phyloP scores from a whole-genome alignment of 2,113 vertebrate genomes.

The Takifugu flavidus region DNA sequence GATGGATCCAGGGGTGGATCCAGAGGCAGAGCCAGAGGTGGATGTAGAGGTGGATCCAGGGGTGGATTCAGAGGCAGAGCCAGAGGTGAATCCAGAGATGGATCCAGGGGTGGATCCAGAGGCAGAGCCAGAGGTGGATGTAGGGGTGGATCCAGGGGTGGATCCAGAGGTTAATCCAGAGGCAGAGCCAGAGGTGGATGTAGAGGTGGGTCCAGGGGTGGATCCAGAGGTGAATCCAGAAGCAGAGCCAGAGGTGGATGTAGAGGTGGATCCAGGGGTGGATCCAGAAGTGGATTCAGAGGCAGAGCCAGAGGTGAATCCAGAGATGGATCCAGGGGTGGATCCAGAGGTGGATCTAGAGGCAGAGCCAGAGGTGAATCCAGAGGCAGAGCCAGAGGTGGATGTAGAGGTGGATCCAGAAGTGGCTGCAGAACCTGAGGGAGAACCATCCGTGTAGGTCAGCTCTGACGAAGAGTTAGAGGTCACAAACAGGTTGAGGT shows the following conservation, averaged over 20 bases:
- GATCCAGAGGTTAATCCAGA: background rate
- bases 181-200: background rate
- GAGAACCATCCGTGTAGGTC: background rate
- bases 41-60: no score
- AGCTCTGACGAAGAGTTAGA: background rate
- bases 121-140: background rate
- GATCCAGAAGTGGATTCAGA: background rate
- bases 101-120: background rate
- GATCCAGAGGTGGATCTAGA: background rate
- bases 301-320: background rate
- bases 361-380: background rate
- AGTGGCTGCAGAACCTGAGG: background rate
- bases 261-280: background rate
- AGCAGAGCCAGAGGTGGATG: background rate
- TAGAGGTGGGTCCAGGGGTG: background rate
- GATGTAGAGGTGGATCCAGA: background rate
- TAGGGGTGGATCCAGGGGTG: accelerated
- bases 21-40: background rate
- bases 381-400: background rate
- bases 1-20: background rate
- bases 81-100: background rate
- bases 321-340: background rate
- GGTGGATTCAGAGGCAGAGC: background rate
- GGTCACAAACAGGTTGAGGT: slow-evolving; percentile 1
- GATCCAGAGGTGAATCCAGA: background rate